A percentile compares a stretch with the other conserved stretches of the same genome.
These are phyloP conservation scores for Scaptomyza tumidula DNA, from an alignment of 2,888 invertebrate species.

Conservation along the genomic window DNA sequence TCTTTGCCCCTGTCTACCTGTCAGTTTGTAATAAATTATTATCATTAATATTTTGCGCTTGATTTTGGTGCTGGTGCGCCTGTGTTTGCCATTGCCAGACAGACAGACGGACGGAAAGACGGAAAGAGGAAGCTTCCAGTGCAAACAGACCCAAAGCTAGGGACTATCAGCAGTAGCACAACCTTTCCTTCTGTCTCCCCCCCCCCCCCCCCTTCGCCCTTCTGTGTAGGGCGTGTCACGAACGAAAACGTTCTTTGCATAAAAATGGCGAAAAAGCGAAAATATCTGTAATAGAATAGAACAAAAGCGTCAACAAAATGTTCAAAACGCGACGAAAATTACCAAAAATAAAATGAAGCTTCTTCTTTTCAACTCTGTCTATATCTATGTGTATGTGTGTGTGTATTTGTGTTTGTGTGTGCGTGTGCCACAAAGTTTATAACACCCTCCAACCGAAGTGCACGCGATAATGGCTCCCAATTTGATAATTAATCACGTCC, in stretches of 20 bases:
- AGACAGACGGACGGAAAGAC: constrained; percentile 24
- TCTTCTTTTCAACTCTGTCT: not conserved
- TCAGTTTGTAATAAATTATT: constrained; percentile 71
- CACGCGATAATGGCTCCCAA: constrained; percentile 73
- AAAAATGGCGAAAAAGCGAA: constrained; percentile 50
- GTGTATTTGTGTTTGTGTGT: constrained; percentile 33
- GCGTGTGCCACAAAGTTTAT: constrained; percentile 64
- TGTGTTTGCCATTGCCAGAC: constrained; percentile 32
- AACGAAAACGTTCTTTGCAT: constrained; percentile 63
- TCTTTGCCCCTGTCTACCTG: constrained; percentile 53
- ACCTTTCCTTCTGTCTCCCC: not conserved
- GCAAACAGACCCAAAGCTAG: constrained; percentile 4
- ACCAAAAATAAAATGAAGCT: constrained; percentile 31
- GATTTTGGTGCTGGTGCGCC: constrained; percentile 49
- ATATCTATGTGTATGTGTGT: constrained; percentile 2
- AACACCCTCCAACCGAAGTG: constrained; percentile 63
- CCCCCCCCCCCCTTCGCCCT: not conserved
- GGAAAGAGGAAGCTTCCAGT: constrained; percentile 16
- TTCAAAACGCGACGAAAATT: constrained; percentile 57
- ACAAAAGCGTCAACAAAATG: constrained; percentile 69
- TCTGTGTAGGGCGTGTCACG: constrained; percentile 38
- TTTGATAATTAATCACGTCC: constrained; percentile 81
- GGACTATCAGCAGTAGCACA: constrained; percentile 15
- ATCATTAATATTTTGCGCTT: constrained; percentile 75
- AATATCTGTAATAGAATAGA: constrained; percentile 63